phyloP scores from a whole-genome alignment of 2,797 vertebrate species.

The Pyrocephalus nanus region DNA sequence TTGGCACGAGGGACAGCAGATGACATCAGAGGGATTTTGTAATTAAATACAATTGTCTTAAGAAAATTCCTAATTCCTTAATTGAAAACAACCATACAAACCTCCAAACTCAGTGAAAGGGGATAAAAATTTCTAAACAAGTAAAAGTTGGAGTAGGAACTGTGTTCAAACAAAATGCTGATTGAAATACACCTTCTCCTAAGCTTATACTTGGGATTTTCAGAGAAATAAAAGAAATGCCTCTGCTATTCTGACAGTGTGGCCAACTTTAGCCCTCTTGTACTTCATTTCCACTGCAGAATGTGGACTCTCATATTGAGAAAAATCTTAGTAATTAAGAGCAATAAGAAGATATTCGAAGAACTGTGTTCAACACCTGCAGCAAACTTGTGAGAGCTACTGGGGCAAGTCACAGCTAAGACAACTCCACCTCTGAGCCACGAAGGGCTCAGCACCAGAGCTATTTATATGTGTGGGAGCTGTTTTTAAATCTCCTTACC shows the following conservation, averaged over 20 bases:
- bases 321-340: not conserved
- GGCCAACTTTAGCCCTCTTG: not conserved
- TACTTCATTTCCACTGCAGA: not conserved
- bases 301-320: not conserved
- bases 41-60: not conserved
- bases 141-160: not conserved
- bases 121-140: not conserved
- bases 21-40: not conserved
- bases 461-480: rapidly evolving
- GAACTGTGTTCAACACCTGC: rapidly evolving
- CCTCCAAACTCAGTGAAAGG: not conserved
- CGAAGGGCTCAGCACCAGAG: not conserved
- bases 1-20: not conserved
- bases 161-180: not conserved
- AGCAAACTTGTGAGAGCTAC: not conserved
- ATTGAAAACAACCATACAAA: not conserved
- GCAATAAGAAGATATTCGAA: rapidly evolving
- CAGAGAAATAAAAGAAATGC: not conserved
- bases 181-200: not conserved
- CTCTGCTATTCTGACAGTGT: not conserved
- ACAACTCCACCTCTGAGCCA: not conserved
- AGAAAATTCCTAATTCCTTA: not conserved
- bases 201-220: not conserved
- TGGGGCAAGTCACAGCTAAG: not conserved
- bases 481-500: slow-evolving; percentile 75